Conservation (phyloP, 1,140 invertebrate genomes). For the Hyles vespertilio region DNA sequence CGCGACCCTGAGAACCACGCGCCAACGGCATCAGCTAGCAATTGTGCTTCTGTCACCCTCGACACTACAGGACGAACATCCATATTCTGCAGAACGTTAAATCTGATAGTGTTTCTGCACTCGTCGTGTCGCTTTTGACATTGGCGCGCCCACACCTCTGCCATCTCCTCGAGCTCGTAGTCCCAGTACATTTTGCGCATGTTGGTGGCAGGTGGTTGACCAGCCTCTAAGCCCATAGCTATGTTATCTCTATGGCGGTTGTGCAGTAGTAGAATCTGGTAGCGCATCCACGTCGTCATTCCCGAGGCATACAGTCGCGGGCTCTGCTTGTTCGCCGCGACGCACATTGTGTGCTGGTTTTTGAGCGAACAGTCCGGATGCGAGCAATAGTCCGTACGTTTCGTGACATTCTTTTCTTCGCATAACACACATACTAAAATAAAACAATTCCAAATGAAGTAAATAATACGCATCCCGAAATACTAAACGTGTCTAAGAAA, state of each 20-base stretch:
- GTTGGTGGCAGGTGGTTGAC: slow-evolving; percentile 59
- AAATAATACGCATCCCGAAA: slow-evolving; percentile 39
- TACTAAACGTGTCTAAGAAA: slow-evolving; percentile 2
- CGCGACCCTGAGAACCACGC: slow-evolving; percentile 63
- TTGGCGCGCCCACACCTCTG: slow-evolving; percentile 60
- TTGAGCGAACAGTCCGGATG: slow-evolving; percentile 62
- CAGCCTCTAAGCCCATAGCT: slow-evolving; percentile 60
- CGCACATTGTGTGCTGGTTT: slow-evolving; percentile 61
- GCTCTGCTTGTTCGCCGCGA: slow-evolving; percentile 45
- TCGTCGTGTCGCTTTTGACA: slow-evolving; percentile 66
- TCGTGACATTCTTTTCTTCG: slow-evolving; percentile 13
- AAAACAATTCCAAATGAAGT: slow-evolving; percentile 34
- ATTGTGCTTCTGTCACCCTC: slow-evolving; percentile 57
- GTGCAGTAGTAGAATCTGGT: slow-evolving; percentile 55
- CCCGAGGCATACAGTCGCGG: slow-evolving; percentile 55
- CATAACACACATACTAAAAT: slow-evolving; percentile 25
- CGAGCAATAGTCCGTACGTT: slow-evolving; percentile 38
- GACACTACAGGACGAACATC: slow-evolving; percentile 53
- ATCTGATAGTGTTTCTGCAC: slow-evolving; percentile 60
- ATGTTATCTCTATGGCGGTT: slow-evolving; percentile 65
- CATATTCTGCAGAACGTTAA: slow-evolving; percentile 65
- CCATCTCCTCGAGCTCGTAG: slow-evolving; percentile 61
- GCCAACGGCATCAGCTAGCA: slow-evolving; percentile 56
- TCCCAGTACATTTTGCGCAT: slow-evolving; percentile 71
- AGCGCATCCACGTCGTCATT: slow-evolving; percentile 66